These are phyloP conservation scores for Sarcophaga caerulescens DNA, from an alignment of 2,888 invertebrate species.

Conservation along the genomic window DNA sequence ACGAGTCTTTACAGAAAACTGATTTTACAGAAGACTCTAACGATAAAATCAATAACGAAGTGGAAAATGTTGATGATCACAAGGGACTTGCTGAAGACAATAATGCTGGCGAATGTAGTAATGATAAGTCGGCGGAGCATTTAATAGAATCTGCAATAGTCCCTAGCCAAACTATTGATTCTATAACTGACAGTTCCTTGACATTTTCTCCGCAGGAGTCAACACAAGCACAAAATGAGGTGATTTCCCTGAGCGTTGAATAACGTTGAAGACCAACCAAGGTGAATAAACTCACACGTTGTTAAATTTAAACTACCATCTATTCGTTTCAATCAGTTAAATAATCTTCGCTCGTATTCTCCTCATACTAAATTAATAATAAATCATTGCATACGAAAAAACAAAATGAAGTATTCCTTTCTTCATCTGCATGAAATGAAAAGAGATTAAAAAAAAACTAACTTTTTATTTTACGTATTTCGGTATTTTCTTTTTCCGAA, in stretches of 20 bases:
- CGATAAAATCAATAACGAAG: not conserved
- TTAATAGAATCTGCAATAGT: constrained; percentile 7
- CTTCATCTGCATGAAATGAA: constrained; percentile 64
- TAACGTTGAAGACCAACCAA: constrained; percentile 53
- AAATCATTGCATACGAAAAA: constrained; percentile 40
- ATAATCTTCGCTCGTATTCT: constrained; percentile 58
- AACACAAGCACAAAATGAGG: constrained; percentile 29
- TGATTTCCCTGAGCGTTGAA: constrained; percentile 53
- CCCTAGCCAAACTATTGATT: constrained; percentile 21
- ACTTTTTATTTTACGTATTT: constrained; percentile 48
- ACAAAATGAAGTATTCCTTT: constrained; percentile 32
- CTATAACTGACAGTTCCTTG: constrained; percentile 39
- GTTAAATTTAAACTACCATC: constrained; percentile 60
- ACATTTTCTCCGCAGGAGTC: constrained; percentile 16
- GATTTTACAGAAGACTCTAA: not conserved
- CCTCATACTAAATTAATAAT: constrained; percentile 57
- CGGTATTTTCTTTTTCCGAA: constrained; percentile 25
- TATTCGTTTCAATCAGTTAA: constrained; percentile 57
- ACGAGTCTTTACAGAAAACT: constrained; percentile 38
- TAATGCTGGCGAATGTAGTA: constrained; percentile 10
- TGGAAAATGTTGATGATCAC: constrained; percentile 14
- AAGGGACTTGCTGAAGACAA: constrained; percentile 4
- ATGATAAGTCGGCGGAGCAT: not conserved
- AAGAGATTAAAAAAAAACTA: constrained; percentile 46
- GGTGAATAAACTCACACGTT: constrained; percentile 66